Evolutionary conservation across 1,140 invertebrate species (phyloP).

Genomic region (Zaprionus inermis): DNA sequence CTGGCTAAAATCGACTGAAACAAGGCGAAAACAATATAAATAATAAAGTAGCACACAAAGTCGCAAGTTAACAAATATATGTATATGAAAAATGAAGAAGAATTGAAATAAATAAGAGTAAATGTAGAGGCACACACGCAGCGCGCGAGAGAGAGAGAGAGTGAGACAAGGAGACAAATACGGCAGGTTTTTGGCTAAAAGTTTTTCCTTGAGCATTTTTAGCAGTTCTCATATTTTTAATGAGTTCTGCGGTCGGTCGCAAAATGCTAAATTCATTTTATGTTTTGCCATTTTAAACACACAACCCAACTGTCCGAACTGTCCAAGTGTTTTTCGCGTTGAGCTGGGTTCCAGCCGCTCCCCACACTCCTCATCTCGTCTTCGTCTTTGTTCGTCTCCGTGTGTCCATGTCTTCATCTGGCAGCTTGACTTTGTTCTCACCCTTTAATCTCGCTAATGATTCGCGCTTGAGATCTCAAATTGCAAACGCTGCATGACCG

Average conservation of each 20-base stretch:
- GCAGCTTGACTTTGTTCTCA: slow-evolving; percentile 18
- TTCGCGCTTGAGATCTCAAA: slow-evolving; percentile 24
- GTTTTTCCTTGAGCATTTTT: slow-evolving; percentile 18
- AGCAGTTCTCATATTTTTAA: slow-evolving; percentile 52
- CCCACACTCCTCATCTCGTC: not conserved
- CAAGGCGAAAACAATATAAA: slow-evolving; percentile 11
- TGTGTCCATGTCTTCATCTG: not conserved
- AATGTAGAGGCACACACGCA: not conserved
- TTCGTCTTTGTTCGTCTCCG: not conserved
- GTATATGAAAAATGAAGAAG: not conserved
- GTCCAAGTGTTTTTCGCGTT: slow-evolving; percentile 34
- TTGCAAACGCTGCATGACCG: slow-evolving; percentile 43
- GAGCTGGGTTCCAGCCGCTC: slow-evolving; percentile 14
- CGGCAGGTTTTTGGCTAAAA: slow-evolving; percentile 7
- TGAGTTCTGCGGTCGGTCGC: slow-evolving; percentile 46
- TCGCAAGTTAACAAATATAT: not conserved
- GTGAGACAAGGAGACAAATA: not conserved
- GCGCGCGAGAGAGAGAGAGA: not conserved
- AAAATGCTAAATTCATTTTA: slow-evolving; percentile 23
- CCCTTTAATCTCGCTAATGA: slow-evolving; percentile 49
- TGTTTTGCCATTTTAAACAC: slow-evolving; percentile 17
- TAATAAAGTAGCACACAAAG: slow-evolving; percentile 12
- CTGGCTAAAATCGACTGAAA: slow-evolving; percentile 19
- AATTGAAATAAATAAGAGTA: slow-evolving; percentile 1
- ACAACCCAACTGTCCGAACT: slow-evolving; percentile 31